A percentile compares a stretch with the other conserved stretches of the same genome.
phyloP scores from a whole-genome alignment of 2,113 vertebrate species.

The Leuciscus idus region DNA sequence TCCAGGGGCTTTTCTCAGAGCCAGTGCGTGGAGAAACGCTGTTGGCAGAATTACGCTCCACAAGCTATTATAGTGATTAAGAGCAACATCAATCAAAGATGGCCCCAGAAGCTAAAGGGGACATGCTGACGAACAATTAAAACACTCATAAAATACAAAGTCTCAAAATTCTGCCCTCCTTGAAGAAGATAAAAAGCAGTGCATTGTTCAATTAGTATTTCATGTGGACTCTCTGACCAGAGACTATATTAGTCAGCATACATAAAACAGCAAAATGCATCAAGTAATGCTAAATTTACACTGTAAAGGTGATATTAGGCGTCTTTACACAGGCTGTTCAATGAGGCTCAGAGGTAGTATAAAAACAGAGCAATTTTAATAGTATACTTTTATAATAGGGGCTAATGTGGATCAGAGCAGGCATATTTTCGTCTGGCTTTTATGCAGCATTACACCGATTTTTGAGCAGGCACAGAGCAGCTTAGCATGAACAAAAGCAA shows the following conservation, averaged over 20 bases:
- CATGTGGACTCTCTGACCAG: background rate
- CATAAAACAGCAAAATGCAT: background rate
- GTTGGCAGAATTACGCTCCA: conserved; percentile 19
- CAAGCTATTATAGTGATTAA: conserved; percentile 71
- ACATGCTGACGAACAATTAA: conserved; percentile 58
- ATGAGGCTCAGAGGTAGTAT: too few species aligned
- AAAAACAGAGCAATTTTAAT: too few species aligned
- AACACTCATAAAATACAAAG: conserved; percentile 58
- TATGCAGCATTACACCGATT: too few species aligned
- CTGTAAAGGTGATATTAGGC: too few species aligned
- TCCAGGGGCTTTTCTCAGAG: conserved; percentile 10
- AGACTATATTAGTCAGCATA: background rate
- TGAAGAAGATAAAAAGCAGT: conserved; percentile 52
- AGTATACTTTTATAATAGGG: too few species aligned
- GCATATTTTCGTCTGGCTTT: too few species aligned
- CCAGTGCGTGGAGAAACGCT: background rate
- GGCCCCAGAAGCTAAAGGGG: conserved; percentile 38
- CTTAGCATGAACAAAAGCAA: background rate
- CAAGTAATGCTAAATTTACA: background rate
- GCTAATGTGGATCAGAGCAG: too few species aligned
- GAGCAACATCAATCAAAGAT: conserved; percentile 67
- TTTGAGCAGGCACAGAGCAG: too few species aligned
- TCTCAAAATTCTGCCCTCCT: conserved; percentile 53
- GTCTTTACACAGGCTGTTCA: too few species aligned
- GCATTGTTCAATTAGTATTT: background rate